Evolutionary conservation across 2,888 invertebrate species (phyloP), one percentile per base, ranked within the genome.

Genomic region (Drosophila sordidapex): DNA sequence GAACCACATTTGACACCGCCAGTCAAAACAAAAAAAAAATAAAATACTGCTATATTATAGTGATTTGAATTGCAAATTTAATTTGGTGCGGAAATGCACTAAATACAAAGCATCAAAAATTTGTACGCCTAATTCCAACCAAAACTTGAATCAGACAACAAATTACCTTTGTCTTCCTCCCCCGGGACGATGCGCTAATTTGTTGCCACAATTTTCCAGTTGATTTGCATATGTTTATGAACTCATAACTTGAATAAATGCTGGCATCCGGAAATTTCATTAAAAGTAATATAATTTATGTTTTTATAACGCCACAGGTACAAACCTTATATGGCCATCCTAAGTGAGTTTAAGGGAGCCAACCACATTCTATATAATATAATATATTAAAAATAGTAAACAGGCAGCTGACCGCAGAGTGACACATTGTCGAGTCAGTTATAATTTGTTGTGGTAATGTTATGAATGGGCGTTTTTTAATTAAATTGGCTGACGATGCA

Each of bases 211-310:
- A 84, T 87, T 85, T 85, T 84, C 82, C 85, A 76, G 49, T 67
- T 80, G 64, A 89, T 85, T 85, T 87, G 80, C 85, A 85, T 85
- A 81, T 87, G 83, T 74, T 89, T 85, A 88, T 88, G 81, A 90
- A 90, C 86, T 77, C 79, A 90, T 90, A 90, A 90, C 80, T 73
- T 62, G 52, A 64, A 63, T 40, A 18, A 69, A 69, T 62, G 76
- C 58, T 70, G 70, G 70, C 82, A 25, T 70, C 56, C 87, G 89
- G 85, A 89, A 89, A 89, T 89, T 82, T 87, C 84, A 84, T 73
- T 74, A 69, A 82, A 74, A 69, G 67, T 62, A 84, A 84, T 89
- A 85, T 89, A 78, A 89, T 85, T 85, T 87, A 89, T 85, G 89
- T 89, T 82, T 85, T 80, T 76, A 87, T 85, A 85, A 89, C 70